Evolutionary conservation across 2,113 vertebrate genomes (phyloP).

Genomic region (Camelus dromedarius): DNA sequence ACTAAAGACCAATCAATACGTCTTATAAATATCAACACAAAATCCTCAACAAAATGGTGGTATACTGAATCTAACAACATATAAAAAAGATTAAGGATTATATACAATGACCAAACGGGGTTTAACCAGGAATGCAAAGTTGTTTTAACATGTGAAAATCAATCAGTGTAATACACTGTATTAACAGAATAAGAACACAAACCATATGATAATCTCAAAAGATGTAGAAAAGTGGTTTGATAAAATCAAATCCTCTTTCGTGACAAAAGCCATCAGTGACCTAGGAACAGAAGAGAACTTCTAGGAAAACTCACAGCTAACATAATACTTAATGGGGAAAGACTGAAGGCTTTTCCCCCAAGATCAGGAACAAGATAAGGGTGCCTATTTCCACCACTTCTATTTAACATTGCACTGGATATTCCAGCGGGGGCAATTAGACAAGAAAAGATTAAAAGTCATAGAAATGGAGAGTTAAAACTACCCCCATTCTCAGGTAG

Average conservation of each 20-base stretch:
- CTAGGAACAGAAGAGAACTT: background rate
- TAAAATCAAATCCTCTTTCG: background rate
- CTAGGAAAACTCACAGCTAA: background rate
- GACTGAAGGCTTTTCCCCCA: background rate
- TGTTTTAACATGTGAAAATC: background rate
- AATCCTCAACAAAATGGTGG: background rate
- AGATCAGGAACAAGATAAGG: background rate
- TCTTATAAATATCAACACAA: background rate
- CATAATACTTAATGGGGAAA: background rate
- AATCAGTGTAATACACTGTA: background rate
- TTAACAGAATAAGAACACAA: background rate
- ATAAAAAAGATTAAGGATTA: background rate
- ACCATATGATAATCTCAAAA: background rate
- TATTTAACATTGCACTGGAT: background rate
- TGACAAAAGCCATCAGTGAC: background rate
- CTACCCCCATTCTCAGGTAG: background rate
- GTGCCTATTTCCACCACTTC: background rate
- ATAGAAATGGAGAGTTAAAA: slow-evolving; percentile 44
- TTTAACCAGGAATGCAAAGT: background rate
- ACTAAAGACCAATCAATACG: background rate
- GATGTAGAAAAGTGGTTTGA: background rate
- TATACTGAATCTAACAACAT: background rate
- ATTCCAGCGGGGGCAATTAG: background rate
- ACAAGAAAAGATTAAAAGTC: background rate
- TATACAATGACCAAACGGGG: background rate